Evolutionary conservation across 2,797 vertebrate species (phyloP).

Genomic region (Myotis pilosus): DNA sequence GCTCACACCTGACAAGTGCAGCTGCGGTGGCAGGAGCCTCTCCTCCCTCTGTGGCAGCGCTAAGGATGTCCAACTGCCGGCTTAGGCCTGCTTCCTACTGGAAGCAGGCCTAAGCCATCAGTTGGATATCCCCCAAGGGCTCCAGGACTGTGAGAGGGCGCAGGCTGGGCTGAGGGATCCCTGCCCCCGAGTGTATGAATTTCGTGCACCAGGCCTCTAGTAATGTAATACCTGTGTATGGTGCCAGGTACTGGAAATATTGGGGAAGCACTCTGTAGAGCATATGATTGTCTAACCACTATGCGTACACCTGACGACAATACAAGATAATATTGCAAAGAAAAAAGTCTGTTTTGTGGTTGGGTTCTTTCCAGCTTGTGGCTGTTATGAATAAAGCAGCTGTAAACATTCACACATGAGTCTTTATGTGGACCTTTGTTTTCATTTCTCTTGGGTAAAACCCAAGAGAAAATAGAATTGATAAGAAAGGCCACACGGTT

Average conservation of each 20-base stretch:
- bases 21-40: no score
- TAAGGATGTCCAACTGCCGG: no score
- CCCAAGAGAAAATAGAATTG: background rate
- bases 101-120: no score
- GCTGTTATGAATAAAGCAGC: background rate
- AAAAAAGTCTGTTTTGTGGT: background rate
- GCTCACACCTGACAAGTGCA: no score
- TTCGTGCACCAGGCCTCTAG: no score
- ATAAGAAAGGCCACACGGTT: background rate
- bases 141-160: no score
- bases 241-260: background rate
- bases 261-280: background rate
- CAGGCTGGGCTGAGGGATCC: no score
- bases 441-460: background rate
- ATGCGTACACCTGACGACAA: background rate
- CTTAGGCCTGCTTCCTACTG: no score
- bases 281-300: background rate
- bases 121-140: no score
- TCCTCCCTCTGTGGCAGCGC: no score
- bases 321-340: background rate
- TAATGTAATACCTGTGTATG: background rate
- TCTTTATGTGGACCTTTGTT: background rate
- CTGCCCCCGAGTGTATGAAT: no score
- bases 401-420: rapidly evolving
- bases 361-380: background rate